Conservation (phyloP, 2,888 invertebrate species). For the Portevinia maculata region DNA sequence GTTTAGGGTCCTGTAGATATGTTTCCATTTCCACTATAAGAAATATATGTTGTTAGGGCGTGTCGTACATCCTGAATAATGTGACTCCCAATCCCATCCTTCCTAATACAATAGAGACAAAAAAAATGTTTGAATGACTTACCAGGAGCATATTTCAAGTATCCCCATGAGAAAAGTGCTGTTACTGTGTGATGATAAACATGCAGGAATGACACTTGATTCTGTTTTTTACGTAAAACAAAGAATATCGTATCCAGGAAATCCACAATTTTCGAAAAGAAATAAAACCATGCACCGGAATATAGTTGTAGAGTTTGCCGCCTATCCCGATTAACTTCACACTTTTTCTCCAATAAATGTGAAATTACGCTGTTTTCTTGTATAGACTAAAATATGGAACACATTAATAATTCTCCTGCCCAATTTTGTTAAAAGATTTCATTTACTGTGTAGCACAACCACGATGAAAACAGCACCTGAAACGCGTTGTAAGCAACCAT, state of each 20-base stretch:
- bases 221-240: slow-evolving; percentile 93
- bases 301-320: slow-evolving; percentile 83
- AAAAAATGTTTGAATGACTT: slow-evolving; percentile 68
- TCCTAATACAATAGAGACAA: neutral
- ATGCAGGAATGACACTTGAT: slow-evolving; percentile 94
- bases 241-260: slow-evolving; percentile 93
- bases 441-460: slow-evolving; percentile 84
- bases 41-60: too few relatives aligned
- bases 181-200: slow-evolving; percentile 94
- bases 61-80: too few relatives aligned
- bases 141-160: slow-evolving; percentile 90
- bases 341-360: slow-evolving; percentile 79
- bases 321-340: slow-evolving; percentile 80
- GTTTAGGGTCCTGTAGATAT: too few relatives aligned
- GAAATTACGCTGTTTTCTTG: slow-evolving; percentile 79
- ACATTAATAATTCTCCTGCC: neutral
- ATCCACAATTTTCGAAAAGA: slow-evolving; percentile 90
- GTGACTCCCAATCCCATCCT: too few relatives aligned
- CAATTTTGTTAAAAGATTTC: neutral
- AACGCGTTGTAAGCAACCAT: slow-evolving; percentile 93
- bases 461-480: slow-evolving; percentile 93
- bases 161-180: slow-evolving; percentile 91
- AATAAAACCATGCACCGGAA: slow-evolving; percentile 90
- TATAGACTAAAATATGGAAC: slow-evolving; percentile 76
- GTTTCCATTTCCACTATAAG: too few relatives aligned